Conservation (phyloP, 1,140 invertebrate genomes). For the Danaus melanippus region DNA sequence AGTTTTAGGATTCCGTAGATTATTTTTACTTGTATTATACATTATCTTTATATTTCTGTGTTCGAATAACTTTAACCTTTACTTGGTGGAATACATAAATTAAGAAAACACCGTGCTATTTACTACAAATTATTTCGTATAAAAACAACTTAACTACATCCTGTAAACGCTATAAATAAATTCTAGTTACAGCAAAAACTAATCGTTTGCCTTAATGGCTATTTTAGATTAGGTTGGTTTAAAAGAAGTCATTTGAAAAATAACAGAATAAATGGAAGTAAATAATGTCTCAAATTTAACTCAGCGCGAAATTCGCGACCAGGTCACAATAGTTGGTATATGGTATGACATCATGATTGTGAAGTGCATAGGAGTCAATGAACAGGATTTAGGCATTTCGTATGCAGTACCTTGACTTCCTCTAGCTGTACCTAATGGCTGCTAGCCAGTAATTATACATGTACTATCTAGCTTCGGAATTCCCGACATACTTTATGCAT, state of each 20-base stretch:
- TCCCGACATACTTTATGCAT: slow-evolving; percentile 20
- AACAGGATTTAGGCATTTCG: slow-evolving; percentile 64
- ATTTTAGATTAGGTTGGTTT: no score
- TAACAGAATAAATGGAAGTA: slow-evolving; percentile 39
- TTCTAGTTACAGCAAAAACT: no score
- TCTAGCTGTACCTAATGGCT: slow-evolving; percentile 44
- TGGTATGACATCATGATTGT: slow-evolving; percentile 62
- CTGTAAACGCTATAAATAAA: no score
- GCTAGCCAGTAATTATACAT: slow-evolving; percentile 41
- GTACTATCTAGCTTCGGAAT: slow-evolving; percentile 39
- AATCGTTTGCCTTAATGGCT: no score
- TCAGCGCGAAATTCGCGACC: slow-evolving; percentile 59
- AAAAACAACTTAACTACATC: no score
- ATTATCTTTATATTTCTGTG: no score
- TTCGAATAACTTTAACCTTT: no score
- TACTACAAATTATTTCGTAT: no score
- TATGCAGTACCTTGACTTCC: slow-evolving; percentile 66
- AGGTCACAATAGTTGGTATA: slow-evolving; percentile 58
- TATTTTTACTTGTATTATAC: no score
- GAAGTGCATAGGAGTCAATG: slow-evolving; percentile 65
- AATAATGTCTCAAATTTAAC: slow-evolving; percentile 51
- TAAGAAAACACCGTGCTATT: no score
- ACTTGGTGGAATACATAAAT: no score
- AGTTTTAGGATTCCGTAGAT: no score
- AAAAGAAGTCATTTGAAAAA: slow-evolving; percentile 49